A percentile compares a stretch with the other conserved stretches of the same genome.
phyloP scores from a whole-genome alignment of 2,888 invertebrate genomes.

The Notocelia uddmanniana region DNA sequence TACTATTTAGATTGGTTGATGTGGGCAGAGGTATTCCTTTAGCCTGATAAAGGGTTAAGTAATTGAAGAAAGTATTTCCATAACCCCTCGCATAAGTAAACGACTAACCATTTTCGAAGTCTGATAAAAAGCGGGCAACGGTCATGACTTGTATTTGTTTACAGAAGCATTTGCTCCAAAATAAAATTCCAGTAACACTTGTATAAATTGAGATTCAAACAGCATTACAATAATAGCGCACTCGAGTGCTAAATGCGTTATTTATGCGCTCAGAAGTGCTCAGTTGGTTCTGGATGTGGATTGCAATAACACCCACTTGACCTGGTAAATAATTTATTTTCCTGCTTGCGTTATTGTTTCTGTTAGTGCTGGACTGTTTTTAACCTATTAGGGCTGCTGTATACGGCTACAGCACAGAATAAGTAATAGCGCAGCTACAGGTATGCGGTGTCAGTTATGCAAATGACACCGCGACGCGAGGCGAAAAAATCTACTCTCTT shows the following conservation, averaged over 20 bases:
- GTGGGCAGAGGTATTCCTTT: too few relatives aligned
- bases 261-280: conserved; percentile 6
- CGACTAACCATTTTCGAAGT: background rate
- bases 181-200: conserved; percentile 27
- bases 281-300: background rate
- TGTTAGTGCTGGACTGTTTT: conserved; percentile 3
- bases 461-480: too few relatives aligned
- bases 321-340: conserved; percentile 23
- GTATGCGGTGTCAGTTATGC: too few relatives aligned
- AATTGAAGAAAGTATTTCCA: too few relatives aligned
- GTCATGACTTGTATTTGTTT: background rate
- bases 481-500: too few relatives aligned
- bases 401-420: too few relatives aligned
- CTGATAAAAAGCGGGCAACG: background rate
- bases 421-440: too few relatives aligned
- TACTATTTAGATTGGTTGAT: too few relatives aligned
- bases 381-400: too few relatives aligned
- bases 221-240: conserved; percentile 21
- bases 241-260: conserved; percentile 22
- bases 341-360: conserved; percentile 6
- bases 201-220: conserved; percentile 26
- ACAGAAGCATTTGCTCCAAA: background rate
- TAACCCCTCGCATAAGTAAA: too few relatives aligned
- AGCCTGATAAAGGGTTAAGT: too few relatives aligned
- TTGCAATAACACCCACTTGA: conserved; percentile 31